A percentile compares a stretch with the other conserved stretches of the same genome.
These are phyloP conservation scores for Psophia crepitans DNA, from an alignment of 2,113 vertebrate species.

Conservation along the genomic window DNA sequence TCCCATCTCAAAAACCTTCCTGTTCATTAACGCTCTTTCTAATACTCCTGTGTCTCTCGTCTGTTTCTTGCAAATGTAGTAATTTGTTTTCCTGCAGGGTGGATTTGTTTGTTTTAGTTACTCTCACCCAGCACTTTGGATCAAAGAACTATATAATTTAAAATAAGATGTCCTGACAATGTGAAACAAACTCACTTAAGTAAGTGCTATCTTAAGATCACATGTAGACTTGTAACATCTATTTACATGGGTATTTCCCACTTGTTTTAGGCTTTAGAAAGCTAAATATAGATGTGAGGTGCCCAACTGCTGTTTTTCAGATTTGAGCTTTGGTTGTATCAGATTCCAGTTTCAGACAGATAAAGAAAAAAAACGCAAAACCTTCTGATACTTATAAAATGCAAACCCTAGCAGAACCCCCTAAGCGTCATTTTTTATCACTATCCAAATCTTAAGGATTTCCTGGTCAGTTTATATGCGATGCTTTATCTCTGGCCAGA, in stretches of 20 bases:
- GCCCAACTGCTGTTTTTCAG: background rate
- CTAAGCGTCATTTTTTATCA: background rate
- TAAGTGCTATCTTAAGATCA: background rate
- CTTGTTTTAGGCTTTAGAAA: background rate
- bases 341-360: background rate
- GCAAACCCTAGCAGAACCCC: background rate
- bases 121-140: constrained; percentile 32
- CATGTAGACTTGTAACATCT: background rate
- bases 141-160: constrained; percentile 36
- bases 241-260: background rate
- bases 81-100: constrained; percentile 22
- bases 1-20: background rate
- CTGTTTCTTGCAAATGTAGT: constrained; percentile 9
- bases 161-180: constrained; percentile 8
- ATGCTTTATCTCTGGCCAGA: background rate
- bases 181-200: background rate
- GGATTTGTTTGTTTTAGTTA: constrained; percentile 47
- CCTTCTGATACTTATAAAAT: background rate
- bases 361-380: background rate
- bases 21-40: background rate
- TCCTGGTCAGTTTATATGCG: background rate
- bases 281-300: background rate
- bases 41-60: background rate
- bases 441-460: background rate
- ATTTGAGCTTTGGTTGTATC: background rate